Evolutionary conservation across 1,140 invertebrate genomes (phyloP), one percentile per base, ranked within the genome.

Genomic region (Lysiphlebus fabarum): DNA sequence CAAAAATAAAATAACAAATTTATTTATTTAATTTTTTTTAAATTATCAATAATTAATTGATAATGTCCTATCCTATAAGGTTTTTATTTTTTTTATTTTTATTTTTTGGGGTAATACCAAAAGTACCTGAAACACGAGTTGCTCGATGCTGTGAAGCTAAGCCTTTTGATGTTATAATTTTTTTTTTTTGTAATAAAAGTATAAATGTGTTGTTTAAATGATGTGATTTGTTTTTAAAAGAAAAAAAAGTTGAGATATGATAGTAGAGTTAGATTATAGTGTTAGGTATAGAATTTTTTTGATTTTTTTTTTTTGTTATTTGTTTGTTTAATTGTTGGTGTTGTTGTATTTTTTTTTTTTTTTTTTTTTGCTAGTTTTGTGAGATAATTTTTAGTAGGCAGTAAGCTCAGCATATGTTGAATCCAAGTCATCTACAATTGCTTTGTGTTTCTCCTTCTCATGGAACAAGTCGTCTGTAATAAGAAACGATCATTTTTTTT

Each of bases 401-500:
- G 87, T 88, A 82, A 90, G 84, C 83, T 91, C 90, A 77, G 89
- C 88, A 83, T 98, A 93, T 74, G 95, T 98, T 79, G 92, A 90
- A 83, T 99, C 96, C 88, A 99, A 92, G 83, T 99, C 96, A 79
- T 96, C 93, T 82, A 92, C 90, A 82, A 99, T 89, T 80, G 89
- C 87, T 86, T 94, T 93, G 85, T 95, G 95, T 85, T 95, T 93
- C 84, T 95, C 92, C 86, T 95, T 95, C 85, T 96, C 91, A 82
- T 88, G 85, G 83, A 94, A 89, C 74, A 96, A 85, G 76, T 92
- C 89, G 84, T 95, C 93, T 96, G 88, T 66, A 87, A 87, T 76
- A 73, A 81, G 74, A 74, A 79, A 77, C 68, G 38, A 65, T 55
- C 48, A 44, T 43, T 53, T 59, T 53, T 53, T 38, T 33, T 7